Evolutionary conservation across 2,888 invertebrate genomes (phyloP).

Genomic region (Tenodera sinensis): DNA sequence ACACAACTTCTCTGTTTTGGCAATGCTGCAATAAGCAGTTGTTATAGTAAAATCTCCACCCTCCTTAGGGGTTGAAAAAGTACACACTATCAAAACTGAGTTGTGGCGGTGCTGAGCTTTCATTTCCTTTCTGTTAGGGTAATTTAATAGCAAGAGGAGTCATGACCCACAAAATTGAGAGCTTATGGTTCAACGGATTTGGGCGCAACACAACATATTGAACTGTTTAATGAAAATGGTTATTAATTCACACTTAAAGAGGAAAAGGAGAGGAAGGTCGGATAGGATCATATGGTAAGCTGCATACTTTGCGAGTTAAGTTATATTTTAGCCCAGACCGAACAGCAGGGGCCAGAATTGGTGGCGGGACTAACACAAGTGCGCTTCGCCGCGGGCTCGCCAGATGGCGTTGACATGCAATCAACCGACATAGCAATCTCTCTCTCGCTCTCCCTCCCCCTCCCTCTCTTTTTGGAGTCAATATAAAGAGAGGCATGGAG

Average conservation of each 20-base stretch:
- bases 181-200: neutral
- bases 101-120: neutral
- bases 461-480: slow-evolving; percentile 19
- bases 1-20: too few species aligned
- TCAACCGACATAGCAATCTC: slow-evolving; percentile 30
- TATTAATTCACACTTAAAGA: neutral
- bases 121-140: neutral
- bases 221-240: neutral
- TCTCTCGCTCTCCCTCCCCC: slow-evolving; percentile 14
- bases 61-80: too few species aligned
- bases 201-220: neutral
- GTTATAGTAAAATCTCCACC: too few species aligned
- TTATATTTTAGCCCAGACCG: slow-evolving; percentile 10
- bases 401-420: slow-evolving; percentile 35
- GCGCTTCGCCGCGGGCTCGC: slow-evolving; percentile 29
- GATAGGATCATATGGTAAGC: neutral
- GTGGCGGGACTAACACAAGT: slow-evolving; percentile 18
- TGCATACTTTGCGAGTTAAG: slow-evolving; percentile 5
- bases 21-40: too few species aligned
- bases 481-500: slow-evolving; percentile 22
- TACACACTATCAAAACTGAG: too few species aligned
- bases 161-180: neutral
- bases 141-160: neutral
- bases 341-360: slow-evolving; percentile 17
- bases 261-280: neutral